A percentile compares a stretch with the other conserved stretches of the same genome.
Evolutionary conservation across 2,113 vertebrate genomes (phyloP).

Genomic region (Peromyscus polionotus): DNA sequence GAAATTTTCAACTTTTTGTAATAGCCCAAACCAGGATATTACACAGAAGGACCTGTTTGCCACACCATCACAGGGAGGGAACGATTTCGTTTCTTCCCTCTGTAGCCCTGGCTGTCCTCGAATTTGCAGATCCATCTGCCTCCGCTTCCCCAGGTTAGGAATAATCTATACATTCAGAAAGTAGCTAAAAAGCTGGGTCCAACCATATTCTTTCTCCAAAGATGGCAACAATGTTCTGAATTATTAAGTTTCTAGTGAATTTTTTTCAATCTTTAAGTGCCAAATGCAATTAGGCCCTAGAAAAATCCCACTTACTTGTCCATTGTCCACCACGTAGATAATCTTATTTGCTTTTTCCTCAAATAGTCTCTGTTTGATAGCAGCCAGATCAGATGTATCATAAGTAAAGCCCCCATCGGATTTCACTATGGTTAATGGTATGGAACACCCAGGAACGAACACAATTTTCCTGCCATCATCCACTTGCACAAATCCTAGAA

Average conservation of each 20-base stretch:
- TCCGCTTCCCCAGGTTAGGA: not conserved
- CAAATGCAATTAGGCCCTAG: not conserved
- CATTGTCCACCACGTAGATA: conserved; percentile 97
- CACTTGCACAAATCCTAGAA: conserved; percentile 91
- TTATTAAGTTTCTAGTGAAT: not conserved
- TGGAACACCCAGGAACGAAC: conserved; percentile 92
- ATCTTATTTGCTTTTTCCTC: conserved; percentile 94
- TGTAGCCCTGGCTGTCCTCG: not conserved
- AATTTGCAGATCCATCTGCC: not conserved
- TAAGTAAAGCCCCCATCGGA: conserved; percentile 98
- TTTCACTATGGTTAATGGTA: conserved; percentile 96
- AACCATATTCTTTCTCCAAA: not conserved
- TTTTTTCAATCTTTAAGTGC: not conserved
- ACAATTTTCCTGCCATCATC: conserved; percentile 96
- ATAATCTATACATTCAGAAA: not conserved
- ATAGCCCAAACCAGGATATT: not conserved
- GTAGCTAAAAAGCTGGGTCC: not conserved
- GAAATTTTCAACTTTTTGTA: not conserved
- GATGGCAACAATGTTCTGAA: not conserved
- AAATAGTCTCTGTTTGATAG: conserved; percentile 92
- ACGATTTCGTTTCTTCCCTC: not conserved
- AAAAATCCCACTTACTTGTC: conserved; percentile 90
- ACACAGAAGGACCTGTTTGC: not conserved
- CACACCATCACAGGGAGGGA: not conserved
- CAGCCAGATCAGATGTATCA: conserved; percentile 97